Evolutionary conservation across 1,140 invertebrate genomes (phyloP).

Genomic region (Conus ventricosus): DNA sequence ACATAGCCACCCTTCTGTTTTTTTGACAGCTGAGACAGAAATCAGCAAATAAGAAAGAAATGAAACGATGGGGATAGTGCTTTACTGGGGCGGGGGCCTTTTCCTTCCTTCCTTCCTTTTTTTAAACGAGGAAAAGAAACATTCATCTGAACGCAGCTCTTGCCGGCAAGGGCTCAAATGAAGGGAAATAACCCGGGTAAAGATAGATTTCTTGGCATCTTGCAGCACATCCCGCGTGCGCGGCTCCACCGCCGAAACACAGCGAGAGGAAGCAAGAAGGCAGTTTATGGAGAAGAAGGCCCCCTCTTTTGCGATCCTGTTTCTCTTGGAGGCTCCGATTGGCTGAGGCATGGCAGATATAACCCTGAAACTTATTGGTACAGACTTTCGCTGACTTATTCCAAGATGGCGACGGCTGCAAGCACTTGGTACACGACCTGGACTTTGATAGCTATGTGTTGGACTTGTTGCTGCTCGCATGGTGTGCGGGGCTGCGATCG

Average conservation of each 20-base stretch:
- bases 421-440: constrained; percentile 60
- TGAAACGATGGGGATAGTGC: too few species aligned
- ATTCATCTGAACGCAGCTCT: background rate
- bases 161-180: background rate
- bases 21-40: background rate
- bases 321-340: constrained; percentile 52
- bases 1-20: background rate
- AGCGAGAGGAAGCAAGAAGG: constrained; percentile 43
- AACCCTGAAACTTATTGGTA: constrained; percentile 82
- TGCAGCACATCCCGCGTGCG: constrained; percentile 20
- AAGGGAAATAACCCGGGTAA: constrained; percentile 24
- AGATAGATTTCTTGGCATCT: background rate
- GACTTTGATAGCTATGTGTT: constrained; percentile 65
- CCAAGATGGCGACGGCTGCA: constrained; percentile 85
- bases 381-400: constrained; percentile 80
- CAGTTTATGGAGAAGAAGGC: constrained; percentile 61
- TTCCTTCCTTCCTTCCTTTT: too few species aligned
- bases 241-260: constrained; percentile 19
- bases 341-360: constrained; percentile 69
- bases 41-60: too few species aligned
- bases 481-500: constrained; percentile 59
- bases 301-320: constrained; percentile 53
- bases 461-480: constrained; percentile 68
- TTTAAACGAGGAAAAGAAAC: too few species aligned
- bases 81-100: too few species aligned